Evolutionary conservation across 2,797 vertebrate genomes (phyloP), one percentile per base, ranked within the genome.

Genomic region (Monodelphis domestica): DNA sequence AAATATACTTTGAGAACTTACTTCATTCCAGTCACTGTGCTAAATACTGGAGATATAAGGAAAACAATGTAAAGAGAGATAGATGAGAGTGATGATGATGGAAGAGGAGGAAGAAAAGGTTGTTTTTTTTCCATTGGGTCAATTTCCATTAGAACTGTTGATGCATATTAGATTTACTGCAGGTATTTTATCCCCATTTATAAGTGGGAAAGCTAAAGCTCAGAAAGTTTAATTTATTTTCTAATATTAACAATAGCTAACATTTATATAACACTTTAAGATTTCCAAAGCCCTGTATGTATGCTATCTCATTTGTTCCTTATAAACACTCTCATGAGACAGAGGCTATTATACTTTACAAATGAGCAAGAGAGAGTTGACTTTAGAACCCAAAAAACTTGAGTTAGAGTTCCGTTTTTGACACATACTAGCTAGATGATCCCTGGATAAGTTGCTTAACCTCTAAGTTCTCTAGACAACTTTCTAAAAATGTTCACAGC

Each of bases 1-100:
- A 91, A 94, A 93, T 93, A 95, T 92, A 89, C 70, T 92, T 91
- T 95, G 89, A 88, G 56, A 12, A 94, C 94, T 84, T 84, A 26
- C 90, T 52, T 57, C 24, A 57, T 63, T 53, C 33, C 59, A 93
- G 26, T 56, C 54, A 91, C 12, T 12, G 4, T 70, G 15, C 51
- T 54, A 56, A 2, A 11, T 21, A 30, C 10, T 26, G 5, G 12
- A 3, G 15, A 38, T 7, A 38, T 70, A 70, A 70, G 12, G 70
- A 17, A 45, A 78, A 45, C 38, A 78, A 10, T 3, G 21, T 45
- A 78, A 78, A 9, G 17, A 38, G n/a, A 78, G 9, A 45, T 45
- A 33, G 38, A 59, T 63, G 57, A 63, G 1, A 28, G 29, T 14
- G 57, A 33, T 33, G 70, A 45, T 3, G 70, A 33, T 24, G 57